These are phyloP conservation scores for Hestina assimilis DNA, from an alignment of 1,140 invertebrate genomes.

Conservation along the genomic window DNA sequence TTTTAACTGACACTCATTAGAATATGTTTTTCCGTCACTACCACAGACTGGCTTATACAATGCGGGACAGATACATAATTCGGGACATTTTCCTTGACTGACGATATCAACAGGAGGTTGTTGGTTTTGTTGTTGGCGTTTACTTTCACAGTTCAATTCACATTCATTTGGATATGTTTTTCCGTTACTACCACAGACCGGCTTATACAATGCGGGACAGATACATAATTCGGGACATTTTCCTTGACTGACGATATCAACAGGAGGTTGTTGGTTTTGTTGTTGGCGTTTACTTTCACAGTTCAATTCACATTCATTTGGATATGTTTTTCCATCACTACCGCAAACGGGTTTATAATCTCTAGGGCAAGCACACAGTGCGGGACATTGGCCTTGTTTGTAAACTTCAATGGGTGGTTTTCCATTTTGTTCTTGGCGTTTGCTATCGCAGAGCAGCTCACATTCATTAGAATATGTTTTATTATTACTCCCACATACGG, in stretches of 20 bases:
- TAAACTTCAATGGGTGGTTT: constrained; percentile 6
- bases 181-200: constrained; percentile 26
- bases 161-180: too few relatives aligned
- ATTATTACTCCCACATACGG: constrained; percentile 36
- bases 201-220: constrained; percentile 13
- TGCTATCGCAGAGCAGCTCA: constrained; percentile 29
- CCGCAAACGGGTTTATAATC: constrained; percentile 31
- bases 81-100: too few relatives aligned
- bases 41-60: too few relatives aligned
- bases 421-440: constrained; percentile 4
- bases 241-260: background rate
- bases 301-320: constrained; percentile 27
- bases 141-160: too few relatives aligned
- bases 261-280: background rate
- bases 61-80: too few relatives aligned
- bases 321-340: constrained; percentile 29
- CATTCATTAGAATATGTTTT: constrained; percentile 35
- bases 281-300: constrained; percentile 27
- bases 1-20: too few relatives aligned
- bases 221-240: background rate
- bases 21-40: too few relatives aligned
- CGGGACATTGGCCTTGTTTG: constrained; percentile 24
- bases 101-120: too few relatives aligned
- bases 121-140: too few relatives aligned
- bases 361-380: constrained; percentile 5